phyloP scores from a whole-genome alignment of 2,113 vertebrate genomes.

The Thunnus maccoyii region DNA sequence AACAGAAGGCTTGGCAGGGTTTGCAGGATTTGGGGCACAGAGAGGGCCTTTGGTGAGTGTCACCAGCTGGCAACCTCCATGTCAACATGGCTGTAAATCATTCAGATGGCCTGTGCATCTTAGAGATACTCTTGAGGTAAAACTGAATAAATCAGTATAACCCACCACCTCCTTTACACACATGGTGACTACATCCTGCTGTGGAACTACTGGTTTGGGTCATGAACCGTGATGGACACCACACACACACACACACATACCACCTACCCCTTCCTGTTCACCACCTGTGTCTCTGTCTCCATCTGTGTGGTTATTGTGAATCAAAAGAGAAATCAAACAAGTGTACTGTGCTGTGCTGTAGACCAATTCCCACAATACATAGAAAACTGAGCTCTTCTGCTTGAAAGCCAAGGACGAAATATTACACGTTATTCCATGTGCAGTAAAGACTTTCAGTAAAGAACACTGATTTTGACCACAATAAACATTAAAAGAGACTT shows the following conservation, averaged over 20 bases:
- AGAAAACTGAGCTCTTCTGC: conserved; percentile 5
- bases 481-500: neutral
- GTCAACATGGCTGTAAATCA: conserved; percentile 18
- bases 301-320: neutral
- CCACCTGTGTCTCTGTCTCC: neutral
- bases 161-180: conserved; percentile 5
- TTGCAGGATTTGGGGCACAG: conserved; percentile 2
- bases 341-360: neutral
- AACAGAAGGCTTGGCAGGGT: conserved; percentile 54
- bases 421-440: conserved; percentile 9
- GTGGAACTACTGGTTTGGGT: neutral
- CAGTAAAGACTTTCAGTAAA: neutral
- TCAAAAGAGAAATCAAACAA: too few relatives aligned
- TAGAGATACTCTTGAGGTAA: neutral
- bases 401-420: conserved; percentile 15
- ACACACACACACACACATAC: neutral
- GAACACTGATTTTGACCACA: conserved; percentile 6
- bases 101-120: conserved; percentile 15
- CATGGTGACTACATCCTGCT: neutral
- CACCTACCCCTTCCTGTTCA: too few relatives aligned
- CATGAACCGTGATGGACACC: neutral
- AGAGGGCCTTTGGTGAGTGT: conserved; percentile 30
- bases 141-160: conserved; percentile 11
- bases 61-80: conserved; percentile 41
- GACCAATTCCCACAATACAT: neutral